Evolutionary conservation across 2,888 invertebrate genomes (phyloP).

Genomic region (Machimus rusticus): DNA sequence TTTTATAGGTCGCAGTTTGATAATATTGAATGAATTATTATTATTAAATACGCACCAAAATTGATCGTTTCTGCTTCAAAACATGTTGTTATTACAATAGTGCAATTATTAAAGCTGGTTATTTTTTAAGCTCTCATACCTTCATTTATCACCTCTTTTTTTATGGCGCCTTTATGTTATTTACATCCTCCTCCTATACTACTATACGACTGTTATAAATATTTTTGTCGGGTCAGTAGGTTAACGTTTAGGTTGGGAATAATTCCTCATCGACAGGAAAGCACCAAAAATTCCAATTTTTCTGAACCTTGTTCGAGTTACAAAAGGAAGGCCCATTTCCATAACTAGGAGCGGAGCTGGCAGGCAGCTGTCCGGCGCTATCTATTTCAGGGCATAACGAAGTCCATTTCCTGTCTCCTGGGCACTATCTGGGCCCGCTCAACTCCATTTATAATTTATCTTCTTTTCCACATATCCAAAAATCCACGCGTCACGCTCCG

Average conservation of each 20-base stretch:
- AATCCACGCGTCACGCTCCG: conserved; percentile 13
- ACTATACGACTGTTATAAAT: not conserved
- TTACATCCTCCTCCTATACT: no score
- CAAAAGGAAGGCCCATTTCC: not conserved
- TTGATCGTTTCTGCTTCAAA: no score
- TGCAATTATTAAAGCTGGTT: no score
- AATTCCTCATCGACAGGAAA: not conserved
- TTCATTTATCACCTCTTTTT: no score
- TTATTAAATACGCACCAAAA: no score
- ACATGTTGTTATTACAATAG: no score
- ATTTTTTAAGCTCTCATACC: no score
- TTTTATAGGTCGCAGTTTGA: no score
- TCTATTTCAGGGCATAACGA: not conserved
- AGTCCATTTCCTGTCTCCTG: not conserved
- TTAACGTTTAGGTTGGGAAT: not conserved
- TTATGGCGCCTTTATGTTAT: no score
- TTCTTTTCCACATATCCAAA: not conserved
- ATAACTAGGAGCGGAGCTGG: not conserved
- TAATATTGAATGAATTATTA: no score
- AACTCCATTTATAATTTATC: conserved; percentile 1
- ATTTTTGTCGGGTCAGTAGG: not conserved
- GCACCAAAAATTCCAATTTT: not conserved
- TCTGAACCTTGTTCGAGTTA: not conserved
- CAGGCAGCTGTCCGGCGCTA: not conserved
- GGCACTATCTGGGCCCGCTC: not conserved